Conservation (phyloP, 2,797 vertebrate genomes). For the Leuciscus waleckii region DNA sequence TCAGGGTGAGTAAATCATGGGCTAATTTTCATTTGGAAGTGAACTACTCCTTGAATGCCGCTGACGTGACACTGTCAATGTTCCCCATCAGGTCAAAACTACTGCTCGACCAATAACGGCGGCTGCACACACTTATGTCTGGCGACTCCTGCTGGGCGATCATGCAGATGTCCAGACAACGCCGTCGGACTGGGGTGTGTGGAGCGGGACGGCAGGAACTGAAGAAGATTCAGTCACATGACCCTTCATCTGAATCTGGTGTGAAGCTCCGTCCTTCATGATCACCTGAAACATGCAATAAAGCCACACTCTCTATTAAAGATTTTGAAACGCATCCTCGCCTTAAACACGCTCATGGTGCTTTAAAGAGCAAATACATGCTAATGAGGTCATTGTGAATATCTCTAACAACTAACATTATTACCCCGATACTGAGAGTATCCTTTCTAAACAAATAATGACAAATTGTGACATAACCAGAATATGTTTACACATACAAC, state of each 20-base stretch:
- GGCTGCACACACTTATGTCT: constrained; percentile 93
- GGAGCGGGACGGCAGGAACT: background rate
- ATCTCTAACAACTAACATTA: background rate
- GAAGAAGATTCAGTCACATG: constrained; percentile 2
- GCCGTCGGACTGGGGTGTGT: constrained; percentile 3
- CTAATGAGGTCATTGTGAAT: constrained; percentile 7
- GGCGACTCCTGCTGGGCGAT: constrained; percentile 85
- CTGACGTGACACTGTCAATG: constrained; percentile 28
- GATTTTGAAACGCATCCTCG: background rate
- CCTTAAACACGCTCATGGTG: constrained; percentile 7
- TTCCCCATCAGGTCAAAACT: constrained; percentile 78
- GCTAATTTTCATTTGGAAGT: no score
- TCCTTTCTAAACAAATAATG: background rate
- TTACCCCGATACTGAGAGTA: background rate
- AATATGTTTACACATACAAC: constrained; percentile 21
- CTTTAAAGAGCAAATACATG: background rate
- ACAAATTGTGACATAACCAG: constrained; percentile 2
- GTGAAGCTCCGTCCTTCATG: background rate
- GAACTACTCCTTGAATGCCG: no score
- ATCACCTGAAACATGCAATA: constrained; percentile 14
- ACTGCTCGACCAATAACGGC: constrained; percentile 87
- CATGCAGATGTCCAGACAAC: constrained; percentile 87
- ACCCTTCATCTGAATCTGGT: constrained; percentile 1
- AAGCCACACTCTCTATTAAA: constrained; percentile 4
- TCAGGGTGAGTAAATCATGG: no score